Evolutionary conservation across 2,888 invertebrate species (phyloP).

Genomic region (Mylabris sibirica): DNA sequence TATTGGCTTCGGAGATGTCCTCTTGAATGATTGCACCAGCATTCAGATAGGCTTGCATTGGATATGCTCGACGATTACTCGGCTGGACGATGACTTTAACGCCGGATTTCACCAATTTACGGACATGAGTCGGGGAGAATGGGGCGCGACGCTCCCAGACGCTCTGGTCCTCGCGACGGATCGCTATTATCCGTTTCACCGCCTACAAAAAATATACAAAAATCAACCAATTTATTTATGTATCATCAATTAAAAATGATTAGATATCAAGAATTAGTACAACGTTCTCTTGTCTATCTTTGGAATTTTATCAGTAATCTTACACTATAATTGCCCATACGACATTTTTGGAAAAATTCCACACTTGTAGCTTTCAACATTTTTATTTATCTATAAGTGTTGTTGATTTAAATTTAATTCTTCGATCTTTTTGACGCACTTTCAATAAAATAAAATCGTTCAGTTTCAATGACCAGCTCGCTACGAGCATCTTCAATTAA

Average conservation of each 20-base stretch:
- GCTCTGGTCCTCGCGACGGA: constrained; percentile 90
- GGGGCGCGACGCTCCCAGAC: constrained; percentile 97
- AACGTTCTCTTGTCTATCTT: background rate
- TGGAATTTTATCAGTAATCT: background rate
- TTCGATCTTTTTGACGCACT: background rate
- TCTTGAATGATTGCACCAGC: constrained; percentile 95
- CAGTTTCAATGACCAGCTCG: constrained; percentile 18
- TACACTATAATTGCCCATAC: background rate
- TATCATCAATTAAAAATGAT: background rate
- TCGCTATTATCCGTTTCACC: constrained; percentile 76
- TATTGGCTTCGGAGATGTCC: constrained; percentile 94
- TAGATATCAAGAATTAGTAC: background rate
- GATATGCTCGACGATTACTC: constrained; percentile 96
- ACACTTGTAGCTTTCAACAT: constrained; percentile 11
- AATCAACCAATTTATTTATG: constrained; percentile 6
- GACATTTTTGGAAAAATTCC: background rate
- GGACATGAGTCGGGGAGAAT: constrained; percentile 90
- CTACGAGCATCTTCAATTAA: constrained; percentile 28
- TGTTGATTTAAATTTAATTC: constrained; percentile 19
- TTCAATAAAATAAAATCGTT: background rate
- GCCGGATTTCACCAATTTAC: constrained; percentile 83
- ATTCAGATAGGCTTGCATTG: constrained; percentile 93
- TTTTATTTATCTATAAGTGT: background rate
- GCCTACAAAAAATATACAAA: constrained; percentile 35
- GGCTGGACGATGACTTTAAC: constrained; percentile 98